A percentile compares a stretch with the other conserved stretches of the same genome.
Evolutionary conservation across 1,140 invertebrate species (phyloP).

Genomic region (Plutomurus gul): DNA sequence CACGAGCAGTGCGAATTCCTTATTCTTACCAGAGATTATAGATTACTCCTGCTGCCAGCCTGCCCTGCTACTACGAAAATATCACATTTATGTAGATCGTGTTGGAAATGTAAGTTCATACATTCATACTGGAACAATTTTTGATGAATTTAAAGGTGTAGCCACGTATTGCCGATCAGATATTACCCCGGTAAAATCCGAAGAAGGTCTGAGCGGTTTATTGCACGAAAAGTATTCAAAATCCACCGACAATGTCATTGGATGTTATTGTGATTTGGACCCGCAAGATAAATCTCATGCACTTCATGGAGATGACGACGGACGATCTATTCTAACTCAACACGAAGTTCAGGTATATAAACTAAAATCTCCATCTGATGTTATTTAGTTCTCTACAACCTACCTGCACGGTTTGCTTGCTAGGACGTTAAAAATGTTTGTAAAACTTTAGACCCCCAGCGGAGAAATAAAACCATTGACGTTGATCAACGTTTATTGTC

Average conservation of each 20-base stretch:
- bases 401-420: neutral
- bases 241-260: slow-evolving; percentile 41
- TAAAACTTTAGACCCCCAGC: slow-evolving; percentile 27
- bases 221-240: neutral
- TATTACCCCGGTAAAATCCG: slow-evolving; percentile 58
- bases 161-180: slow-evolving; percentile 60
- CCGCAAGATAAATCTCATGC: slow-evolving; percentile 56
- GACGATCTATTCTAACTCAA: slow-evolving; percentile 62
- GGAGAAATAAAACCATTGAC: slow-evolving; percentile 56
- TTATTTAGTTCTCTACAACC: neutral
- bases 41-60: no score
- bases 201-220: slow-evolving; percentile 60
- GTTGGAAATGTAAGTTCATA: neutral
- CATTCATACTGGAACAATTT: neutral
- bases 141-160: slow-evolving; percentile 58
- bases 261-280: slow-evolving; percentile 56
- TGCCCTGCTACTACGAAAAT: no score
- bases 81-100: neutral
- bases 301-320: slow-evolving; percentile 60
- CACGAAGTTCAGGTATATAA: slow-evolving; percentile 59
- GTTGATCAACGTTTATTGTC: slow-evolving; percentile 66
- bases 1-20: slow-evolving; percentile 62
- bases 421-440: neutral
- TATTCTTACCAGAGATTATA: neutral
- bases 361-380: no score